Percentiles rank a stretch among this genome's conserved stretches.
phyloP scores from a whole-genome alignment of 2,113 vertebrate species.

The Seriola dumerili region DNA sequence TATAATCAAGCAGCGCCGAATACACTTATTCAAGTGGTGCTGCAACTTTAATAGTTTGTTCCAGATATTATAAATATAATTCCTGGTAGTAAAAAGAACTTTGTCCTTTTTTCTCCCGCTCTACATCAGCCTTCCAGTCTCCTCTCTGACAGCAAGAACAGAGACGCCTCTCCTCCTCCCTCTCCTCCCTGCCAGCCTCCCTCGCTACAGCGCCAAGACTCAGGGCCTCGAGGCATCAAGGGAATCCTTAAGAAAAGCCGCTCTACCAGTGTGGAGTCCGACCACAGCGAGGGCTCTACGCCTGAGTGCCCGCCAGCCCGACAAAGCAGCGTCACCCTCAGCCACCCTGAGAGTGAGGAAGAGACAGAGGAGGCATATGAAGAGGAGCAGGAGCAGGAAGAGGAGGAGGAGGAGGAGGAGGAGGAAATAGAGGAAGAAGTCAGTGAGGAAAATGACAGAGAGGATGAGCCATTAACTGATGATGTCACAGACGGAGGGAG shows the following conservation, averaged over 20 bases:
- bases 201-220: slow-evolving; percentile 79
- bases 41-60: slow-evolving; percentile 7
- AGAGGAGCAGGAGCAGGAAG: background rate
- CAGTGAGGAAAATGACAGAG: slow-evolving; percentile 49
- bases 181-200: slow-evolving; percentile 39
- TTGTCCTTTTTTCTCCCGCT: slow-evolving; percentile 3
- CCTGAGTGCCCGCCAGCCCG: slow-evolving; percentile 20
- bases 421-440: slow-evolving; percentile 49
- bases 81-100: background rate
- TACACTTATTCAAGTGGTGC: background rate
- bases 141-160: slow-evolving; percentile 42
- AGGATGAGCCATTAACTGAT: slow-evolving; percentile 60
- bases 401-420: slow-evolving; percentile 27
- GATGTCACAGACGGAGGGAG: slow-evolving; percentile 58
- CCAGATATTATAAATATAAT: slow-evolving; percentile 19
- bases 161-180: slow-evolving; percentile 57
- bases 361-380: slow-evolving; percentile 40
- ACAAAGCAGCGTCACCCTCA: slow-evolving; percentile 68
- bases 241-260: slow-evolving; percentile 86
- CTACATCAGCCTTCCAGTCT: slow-evolving; percentile 40
- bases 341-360: slow-evolving; percentile 69
- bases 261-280: slow-evolving; percentile 80
- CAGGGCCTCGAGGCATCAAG: slow-evolving; percentile 75
- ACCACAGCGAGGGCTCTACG: slow-evolving; percentile 68
- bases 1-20: background rate